These are phyloP conservation scores for Heterotis niloticus DNA, from an alignment of 2,113 vertebrate species.

Conservation along the genomic window DNA sequence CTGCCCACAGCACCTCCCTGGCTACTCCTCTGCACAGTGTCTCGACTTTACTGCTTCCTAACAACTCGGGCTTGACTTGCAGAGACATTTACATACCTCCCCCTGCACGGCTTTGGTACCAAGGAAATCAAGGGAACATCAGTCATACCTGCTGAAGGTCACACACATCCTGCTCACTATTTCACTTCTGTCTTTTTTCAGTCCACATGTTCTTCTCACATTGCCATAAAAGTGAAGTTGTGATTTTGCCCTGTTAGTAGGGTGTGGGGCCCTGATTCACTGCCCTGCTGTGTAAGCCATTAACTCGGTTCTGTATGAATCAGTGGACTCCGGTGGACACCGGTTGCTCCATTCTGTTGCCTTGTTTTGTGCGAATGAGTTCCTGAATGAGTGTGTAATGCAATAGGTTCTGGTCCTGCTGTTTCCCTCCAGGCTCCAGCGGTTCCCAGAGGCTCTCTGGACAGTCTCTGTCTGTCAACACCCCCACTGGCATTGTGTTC, in stretches of 20 bases:
- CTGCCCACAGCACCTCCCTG: not conserved
- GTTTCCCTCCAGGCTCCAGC: slow-evolving; percentile 4
- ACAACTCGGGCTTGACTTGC: not conserved
- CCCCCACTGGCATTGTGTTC: slow-evolving; percentile 12
- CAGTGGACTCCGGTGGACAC: not conserved
- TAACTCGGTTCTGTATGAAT: not conserved
- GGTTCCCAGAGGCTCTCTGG: slow-evolving; percentile 22
- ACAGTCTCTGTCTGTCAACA: slow-evolving; percentile 28
- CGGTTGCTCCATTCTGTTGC: not conserved
- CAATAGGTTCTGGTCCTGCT: not conserved
- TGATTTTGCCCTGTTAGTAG: not conserved
- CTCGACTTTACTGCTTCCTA: not conserved
- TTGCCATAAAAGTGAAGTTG: not conserved
- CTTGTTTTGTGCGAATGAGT: slow-evolving; percentile 2
- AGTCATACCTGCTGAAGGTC: not conserved
- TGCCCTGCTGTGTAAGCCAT: not conserved
- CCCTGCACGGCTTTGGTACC: no score
- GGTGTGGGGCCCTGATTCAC: not conserved
- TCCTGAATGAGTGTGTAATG: slow-evolving; percentile 18
- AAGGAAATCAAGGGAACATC: no score
- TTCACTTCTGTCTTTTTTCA: not conserved
- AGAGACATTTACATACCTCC: not conserved
- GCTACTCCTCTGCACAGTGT: slow-evolving; percentile 5
- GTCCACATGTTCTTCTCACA: not conserved
- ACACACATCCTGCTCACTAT: not conserved